A percentile compares a stretch with the other conserved stretches of the same genome.
Conservation (phyloP, 2,113 vertebrate genomes). For the Channa maculata region DNA sequence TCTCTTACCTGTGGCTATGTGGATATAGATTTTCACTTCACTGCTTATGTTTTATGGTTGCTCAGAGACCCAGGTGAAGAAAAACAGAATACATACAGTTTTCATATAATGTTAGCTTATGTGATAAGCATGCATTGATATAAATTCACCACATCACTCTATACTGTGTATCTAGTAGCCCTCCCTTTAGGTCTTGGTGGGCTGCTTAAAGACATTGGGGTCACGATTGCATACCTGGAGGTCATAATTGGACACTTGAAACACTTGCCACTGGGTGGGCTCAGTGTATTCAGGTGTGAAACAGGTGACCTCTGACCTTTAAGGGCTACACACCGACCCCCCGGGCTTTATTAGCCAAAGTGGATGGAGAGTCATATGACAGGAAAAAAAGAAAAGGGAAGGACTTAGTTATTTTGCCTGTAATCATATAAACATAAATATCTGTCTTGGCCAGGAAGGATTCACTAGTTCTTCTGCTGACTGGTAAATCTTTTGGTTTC, state of each 20-base stretch:
- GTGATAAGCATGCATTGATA: neutral
- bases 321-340: conserved; percentile 15
- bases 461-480: conserved; percentile 50
- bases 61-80: conserved; percentile 9
- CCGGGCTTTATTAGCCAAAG: conserved; percentile 1
- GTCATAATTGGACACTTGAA: conserved; percentile 51
- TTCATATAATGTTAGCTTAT: conserved; percentile 18
- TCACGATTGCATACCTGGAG: conserved; percentile 29
- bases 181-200: neutral
- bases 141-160: conserved; percentile 13
- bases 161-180: conserved; percentile 12
- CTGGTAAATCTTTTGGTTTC: conserved; percentile 54
- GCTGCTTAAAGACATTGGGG: conserved; percentile 11
- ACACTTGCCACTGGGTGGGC: conserved; percentile 62
- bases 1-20: conserved; percentile 51
- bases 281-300: conserved; percentile 54
- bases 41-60: conserved; percentile 7
- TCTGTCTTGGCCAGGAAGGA: conserved; percentile 45
- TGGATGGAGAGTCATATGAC: neutral
- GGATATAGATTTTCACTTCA: conserved; percentile 52
- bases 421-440: conserved; percentile 41
- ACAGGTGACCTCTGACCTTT: conserved; percentile 44
- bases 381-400: neutral
- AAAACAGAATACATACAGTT: conserved; percentile 37
- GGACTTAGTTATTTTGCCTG: conserved; percentile 8